Conservation (phyloP, 2,113 vertebrate species). For the Psettodes erumei region DNA sequence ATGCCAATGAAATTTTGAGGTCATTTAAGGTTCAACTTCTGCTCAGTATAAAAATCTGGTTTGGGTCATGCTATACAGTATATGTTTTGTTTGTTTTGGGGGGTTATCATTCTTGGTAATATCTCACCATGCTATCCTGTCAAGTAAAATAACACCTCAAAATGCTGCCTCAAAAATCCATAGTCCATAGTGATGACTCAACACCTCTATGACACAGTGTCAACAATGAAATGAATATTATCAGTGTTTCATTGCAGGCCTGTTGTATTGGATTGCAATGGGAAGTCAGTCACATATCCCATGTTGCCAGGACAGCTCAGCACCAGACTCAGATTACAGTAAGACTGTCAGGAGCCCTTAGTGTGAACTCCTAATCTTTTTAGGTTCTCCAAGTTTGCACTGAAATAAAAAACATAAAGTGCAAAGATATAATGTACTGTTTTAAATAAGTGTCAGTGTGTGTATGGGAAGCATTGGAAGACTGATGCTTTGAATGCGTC, state of each 20-base stretch:
- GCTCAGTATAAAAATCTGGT: no score
- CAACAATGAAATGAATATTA: background rate
- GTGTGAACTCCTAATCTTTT: constrained; percentile 54
- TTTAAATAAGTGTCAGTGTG: background rate
- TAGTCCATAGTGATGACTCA: background rate
- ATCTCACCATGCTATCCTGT: background rate
- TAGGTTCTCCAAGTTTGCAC: constrained; percentile 22
- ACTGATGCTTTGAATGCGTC: constrained; percentile 9
- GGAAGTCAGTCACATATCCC: constrained; percentile 12
- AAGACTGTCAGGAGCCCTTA: constrained; percentile 22
- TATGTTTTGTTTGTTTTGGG: background rate
- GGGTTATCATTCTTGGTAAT: background rate
- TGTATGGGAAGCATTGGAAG: background rate
- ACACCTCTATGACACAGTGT: background rate
- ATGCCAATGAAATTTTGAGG: background rate
- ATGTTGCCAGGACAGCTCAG: constrained; percentile 4
- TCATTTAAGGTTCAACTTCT: no score
- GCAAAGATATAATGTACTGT: background rate
- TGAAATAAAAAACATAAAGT: constrained; percentile 43
- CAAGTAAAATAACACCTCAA: background rate
- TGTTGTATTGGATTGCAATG: constrained; percentile 8
- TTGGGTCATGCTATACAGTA: background rate
- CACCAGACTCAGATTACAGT: constrained; percentile 33
- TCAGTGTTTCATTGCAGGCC: constrained; percentile 10
- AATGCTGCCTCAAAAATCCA: background rate